Evolutionary conservation across 2,113 vertebrate genomes (phyloP), one percentile per base, ranked within the genome.

Genomic region (Suricata suricatta): DNA sequence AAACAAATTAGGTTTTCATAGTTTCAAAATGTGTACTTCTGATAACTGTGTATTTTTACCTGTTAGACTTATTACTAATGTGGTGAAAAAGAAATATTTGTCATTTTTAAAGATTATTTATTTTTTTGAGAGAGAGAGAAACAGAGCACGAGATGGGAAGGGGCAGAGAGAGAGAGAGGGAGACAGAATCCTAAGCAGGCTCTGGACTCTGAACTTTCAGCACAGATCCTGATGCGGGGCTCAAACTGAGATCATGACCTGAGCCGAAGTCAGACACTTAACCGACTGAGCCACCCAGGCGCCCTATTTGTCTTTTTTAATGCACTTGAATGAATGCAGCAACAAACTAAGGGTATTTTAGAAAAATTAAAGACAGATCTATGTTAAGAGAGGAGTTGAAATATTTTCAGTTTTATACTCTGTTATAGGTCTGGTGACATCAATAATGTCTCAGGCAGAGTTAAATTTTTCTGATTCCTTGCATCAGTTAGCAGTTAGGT

Each of bases 11-110:
- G 87, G 7, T 93, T 88, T 96, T 94, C 35, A 33, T 72, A 82
- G 52, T 96, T 97, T 96, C 52, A 66, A 90, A 93, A 66, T 79
- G 33, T 66, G 10, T 84, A 17, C 88, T 96, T 93, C 95, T 82
- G 54, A 84, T 71, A 50, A 76, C 19, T 54, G 9, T 90, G 3
- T 76, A 74, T 76, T 93, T 95, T 97, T 88, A 94, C 63, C 44
- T 81, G 21, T 87, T 57, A 88, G 33, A 66, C 35, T 47, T 81
- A 35, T 52, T 82, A 52, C 41, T 82, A n/a, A 77, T 82, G 9
- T 47, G 47, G 21, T 60, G 52, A 72, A 72, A 79, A 71, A 85
- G 54, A 87, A 82, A 76, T 76, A 82, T 3, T 84, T 96, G 63
- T 72, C 50, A 90, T 76, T 88, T 96, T 88, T 52, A 94, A 54